These are phyloP conservation scores for Drosophila truncata DNA, from an alignment of 1,140 invertebrate genomes.

Conservation along the genomic window DNA sequence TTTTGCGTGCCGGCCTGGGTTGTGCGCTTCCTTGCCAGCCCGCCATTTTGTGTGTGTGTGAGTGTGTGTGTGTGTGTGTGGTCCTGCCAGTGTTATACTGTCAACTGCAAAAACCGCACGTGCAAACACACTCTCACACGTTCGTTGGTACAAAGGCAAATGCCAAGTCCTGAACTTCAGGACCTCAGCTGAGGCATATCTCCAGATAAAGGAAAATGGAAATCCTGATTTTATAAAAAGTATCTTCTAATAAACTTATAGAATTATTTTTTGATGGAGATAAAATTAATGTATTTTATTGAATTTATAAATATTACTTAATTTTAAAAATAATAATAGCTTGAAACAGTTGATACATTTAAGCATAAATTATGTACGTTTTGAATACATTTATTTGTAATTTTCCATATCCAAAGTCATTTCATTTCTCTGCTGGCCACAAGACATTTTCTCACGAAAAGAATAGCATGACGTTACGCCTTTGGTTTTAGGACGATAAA, in stretches of 20 bases:
- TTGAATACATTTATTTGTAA: too few species aligned
- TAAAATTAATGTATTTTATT: background rate
- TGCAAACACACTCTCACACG: slow-evolving; percentile 31
- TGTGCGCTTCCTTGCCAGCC: slow-evolving; percentile 4
- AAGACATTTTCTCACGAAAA: too few species aligned
- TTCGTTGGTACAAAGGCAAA: slow-evolving; percentile 41
- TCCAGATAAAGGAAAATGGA: slow-evolving; percentile 25
- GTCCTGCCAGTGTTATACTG: slow-evolving; percentile 64
- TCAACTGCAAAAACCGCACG: slow-evolving; percentile 79
- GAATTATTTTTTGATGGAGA: background rate
- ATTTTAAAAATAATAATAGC: too few species aligned
- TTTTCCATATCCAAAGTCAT: too few species aligned
- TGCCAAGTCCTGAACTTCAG: slow-evolving; percentile 60
- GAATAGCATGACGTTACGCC: too few species aligned
- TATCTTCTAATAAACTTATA: background rate
- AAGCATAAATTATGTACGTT: too few species aligned
- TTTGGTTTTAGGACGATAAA: too few species aligned
- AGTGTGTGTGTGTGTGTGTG: background rate
- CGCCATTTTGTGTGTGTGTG: background rate
- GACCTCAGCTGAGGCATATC: slow-evolving; percentile 31
- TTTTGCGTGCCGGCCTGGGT: slow-evolving; percentile 67
- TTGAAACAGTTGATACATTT: too few species aligned
- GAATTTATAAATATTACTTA: background rate
- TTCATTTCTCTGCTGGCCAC: too few species aligned
- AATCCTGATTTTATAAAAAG: background rate